Percentiles rank a stretch among this genome's conserved stretches.
Evolutionary conservation across 2,113 vertebrate genomes (phyloP).

Genomic region (Osmerus mordax): DNA sequence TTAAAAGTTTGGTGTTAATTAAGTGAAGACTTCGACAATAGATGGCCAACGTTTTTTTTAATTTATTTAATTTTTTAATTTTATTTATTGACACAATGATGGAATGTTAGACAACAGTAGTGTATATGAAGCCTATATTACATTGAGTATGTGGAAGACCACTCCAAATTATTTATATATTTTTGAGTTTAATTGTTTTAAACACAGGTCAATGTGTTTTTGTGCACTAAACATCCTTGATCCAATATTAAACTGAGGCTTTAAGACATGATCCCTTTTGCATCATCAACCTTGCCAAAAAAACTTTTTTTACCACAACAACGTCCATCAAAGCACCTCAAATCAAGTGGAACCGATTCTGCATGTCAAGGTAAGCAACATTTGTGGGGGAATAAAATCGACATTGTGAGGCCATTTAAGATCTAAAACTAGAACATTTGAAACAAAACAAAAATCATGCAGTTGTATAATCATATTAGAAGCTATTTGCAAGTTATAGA

Average conservation of each 20-base stretch:
- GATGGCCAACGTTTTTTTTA: background rate
- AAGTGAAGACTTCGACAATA: background rate
- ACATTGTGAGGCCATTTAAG: background rate
- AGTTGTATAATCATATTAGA: too few species aligned
- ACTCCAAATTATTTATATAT: background rate
- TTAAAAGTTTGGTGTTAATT: background rate
- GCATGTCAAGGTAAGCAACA: too few species aligned
- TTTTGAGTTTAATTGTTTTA: slow-evolving; percentile 18
- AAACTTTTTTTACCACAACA: background rate
- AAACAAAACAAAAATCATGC: too few species aligned
- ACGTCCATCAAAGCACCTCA: background rate
- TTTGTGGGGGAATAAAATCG: background rate
- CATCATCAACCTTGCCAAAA: slow-evolving; percentile 32
- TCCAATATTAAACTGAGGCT: slow-evolving; percentile 5
- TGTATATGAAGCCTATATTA: slow-evolving; percentile 10
- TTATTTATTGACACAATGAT: slow-evolving; percentile 19
- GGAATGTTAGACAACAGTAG: slow-evolving; percentile 16
- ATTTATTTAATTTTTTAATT: background rate
- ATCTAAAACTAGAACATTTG: background rate
- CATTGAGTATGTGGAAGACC: slow-evolving; percentile 3
- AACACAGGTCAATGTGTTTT: background rate
- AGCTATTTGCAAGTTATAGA: too few species aligned
- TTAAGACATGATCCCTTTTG: slow-evolving; percentile 10
- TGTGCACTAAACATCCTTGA: slow-evolving; percentile 31
- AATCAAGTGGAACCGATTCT: too few species aligned